Evolutionary conservation across 2,888 invertebrate species (phyloP).

Genomic region (Melieria omissa): DNA sequence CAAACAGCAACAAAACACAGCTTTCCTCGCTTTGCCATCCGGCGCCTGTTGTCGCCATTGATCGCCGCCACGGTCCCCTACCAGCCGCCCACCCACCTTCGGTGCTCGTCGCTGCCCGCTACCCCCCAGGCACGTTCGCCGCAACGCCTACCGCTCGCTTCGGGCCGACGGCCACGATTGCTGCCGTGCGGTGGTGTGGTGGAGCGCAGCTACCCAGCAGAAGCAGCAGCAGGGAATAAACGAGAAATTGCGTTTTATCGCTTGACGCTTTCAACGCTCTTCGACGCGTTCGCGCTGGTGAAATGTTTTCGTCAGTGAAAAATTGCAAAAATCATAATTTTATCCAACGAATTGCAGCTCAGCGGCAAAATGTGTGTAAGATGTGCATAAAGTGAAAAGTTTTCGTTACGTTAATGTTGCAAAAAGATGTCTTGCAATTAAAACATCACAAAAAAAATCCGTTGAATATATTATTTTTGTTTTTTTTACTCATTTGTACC

Average conservation of each 20-base stretch:
- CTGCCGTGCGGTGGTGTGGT: too few relatives aligned
- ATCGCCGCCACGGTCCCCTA: too few relatives aligned
- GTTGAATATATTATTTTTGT: not conserved
- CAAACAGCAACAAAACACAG: too few relatives aligned
- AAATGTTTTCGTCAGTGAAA: slow-evolving; percentile 24
- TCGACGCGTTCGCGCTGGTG: slow-evolving; percentile 5
- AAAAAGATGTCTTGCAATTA: slow-evolving; percentile 5
- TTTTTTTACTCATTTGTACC: too few relatives aligned
- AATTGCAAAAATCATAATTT: slow-evolving; percentile 10
- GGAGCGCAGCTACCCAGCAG: not conserved
- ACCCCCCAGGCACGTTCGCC: too few relatives aligned
- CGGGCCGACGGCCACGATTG: too few relatives aligned
- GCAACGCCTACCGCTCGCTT: too few relatives aligned
- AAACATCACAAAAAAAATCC: slow-evolving; percentile 3
- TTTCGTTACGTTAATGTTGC: not conserved
- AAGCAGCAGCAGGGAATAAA: slow-evolving; percentile 27
- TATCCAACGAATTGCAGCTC: not conserved
- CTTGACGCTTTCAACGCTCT: not conserved
- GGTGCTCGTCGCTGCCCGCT: too few relatives aligned
- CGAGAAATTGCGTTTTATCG: slow-evolving; percentile 36
- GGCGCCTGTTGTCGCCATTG: too few relatives aligned
- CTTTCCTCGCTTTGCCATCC: too few relatives aligned
- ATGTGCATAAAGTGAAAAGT: too few relatives aligned
- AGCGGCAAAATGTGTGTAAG: not conserved
- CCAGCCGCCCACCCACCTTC: too few relatives aligned